Percentiles rank a stretch among this genome's conserved stretches.
Evolutionary conservation across 2,888 invertebrate species (phyloP).

Genomic region (Epistrophe grossulariae): DNA sequence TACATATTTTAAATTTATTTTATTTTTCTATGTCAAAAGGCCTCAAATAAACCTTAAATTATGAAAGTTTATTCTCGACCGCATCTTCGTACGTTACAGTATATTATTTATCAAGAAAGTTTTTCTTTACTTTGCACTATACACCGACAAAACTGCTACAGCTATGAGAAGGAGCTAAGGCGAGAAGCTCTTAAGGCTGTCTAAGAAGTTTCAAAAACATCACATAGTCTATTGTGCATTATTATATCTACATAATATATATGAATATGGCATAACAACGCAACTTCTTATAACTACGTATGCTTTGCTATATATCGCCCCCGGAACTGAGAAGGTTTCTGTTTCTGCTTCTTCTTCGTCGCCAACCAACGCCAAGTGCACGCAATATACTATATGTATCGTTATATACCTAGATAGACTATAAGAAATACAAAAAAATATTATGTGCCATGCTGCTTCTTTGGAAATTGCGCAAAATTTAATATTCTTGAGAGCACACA

Average conservation of each 20-base stretch:
- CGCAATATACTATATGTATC: background rate
- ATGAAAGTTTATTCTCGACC: conserved; percentile 34
- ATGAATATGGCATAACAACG: background rate
- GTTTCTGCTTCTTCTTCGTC: background rate
- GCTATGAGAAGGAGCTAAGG: background rate
- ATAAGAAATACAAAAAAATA: background rate
- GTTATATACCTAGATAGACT: too few species aligned
- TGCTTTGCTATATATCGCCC: conserved; percentile 20
- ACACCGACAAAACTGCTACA: background rate
- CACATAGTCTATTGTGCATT: conserved; percentile 12
- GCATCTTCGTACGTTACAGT: background rate
- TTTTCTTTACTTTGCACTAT: conserved; percentile 35
- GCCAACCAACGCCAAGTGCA: conserved; percentile 26
- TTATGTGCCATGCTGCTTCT: conserved; percentile 29
- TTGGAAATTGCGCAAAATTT: conserved; percentile 60
- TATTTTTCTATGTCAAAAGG: background rate
- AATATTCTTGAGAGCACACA: conserved; percentile 64
- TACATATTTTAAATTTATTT: background rate
- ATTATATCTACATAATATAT: background rate
- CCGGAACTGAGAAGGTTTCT: conserved; percentile 42
- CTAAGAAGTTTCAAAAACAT: conserved; percentile 52
- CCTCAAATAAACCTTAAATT: conserved; percentile 25
- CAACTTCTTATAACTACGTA: background rate
- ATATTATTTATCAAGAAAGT: conserved; percentile 37
- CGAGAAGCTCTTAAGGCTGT: conserved; percentile 54